A percentile compares a stretch with the other conserved stretches of the same genome.
Conservation (phyloP, 2,113 vertebrate genomes). For the Oxyura jamaicensis region DNA sequence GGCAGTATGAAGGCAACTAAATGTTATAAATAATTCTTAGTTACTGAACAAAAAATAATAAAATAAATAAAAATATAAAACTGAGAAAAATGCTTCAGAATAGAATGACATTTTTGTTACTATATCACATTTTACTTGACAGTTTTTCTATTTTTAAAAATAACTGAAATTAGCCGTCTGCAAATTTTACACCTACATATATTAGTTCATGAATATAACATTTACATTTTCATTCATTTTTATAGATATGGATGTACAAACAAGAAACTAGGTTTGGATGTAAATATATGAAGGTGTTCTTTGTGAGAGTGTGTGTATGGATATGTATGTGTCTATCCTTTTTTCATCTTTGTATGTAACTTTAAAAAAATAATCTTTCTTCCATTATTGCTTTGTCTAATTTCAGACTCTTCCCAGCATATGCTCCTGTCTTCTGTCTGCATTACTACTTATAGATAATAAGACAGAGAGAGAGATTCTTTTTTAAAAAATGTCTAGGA, state of each 20-base stretch:
- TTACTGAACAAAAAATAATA: background rate
- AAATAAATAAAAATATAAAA: background rate
- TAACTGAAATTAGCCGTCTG: accelerated
- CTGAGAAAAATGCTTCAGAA: background rate
- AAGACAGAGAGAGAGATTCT: constrained; percentile 10
- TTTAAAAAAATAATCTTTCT: background rate
- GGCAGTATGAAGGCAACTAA: background rate
- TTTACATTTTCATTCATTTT: background rate
- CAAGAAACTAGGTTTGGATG: background rate
- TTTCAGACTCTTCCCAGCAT: constrained; percentile 10
- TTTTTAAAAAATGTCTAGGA: background rate
- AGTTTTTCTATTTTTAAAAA: background rate
- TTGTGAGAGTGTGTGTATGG: accelerated
- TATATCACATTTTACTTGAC: background rate
- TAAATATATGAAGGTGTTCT: background rate
- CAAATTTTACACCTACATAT: background rate
- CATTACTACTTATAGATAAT: background rate
- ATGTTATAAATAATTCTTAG: background rate
- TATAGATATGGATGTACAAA: background rate
- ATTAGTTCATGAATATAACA: background rate
- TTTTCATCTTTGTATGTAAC: background rate
- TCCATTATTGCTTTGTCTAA: background rate
- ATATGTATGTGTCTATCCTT: background rate
- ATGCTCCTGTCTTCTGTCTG: background rate
- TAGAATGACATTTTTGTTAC: background rate